A percentile compares a stretch with the other conserved stretches of the same genome.
phyloP scores from a whole-genome alignment of 2,888 invertebrate genomes.

The Rhabditophanes sp. region DNA sequence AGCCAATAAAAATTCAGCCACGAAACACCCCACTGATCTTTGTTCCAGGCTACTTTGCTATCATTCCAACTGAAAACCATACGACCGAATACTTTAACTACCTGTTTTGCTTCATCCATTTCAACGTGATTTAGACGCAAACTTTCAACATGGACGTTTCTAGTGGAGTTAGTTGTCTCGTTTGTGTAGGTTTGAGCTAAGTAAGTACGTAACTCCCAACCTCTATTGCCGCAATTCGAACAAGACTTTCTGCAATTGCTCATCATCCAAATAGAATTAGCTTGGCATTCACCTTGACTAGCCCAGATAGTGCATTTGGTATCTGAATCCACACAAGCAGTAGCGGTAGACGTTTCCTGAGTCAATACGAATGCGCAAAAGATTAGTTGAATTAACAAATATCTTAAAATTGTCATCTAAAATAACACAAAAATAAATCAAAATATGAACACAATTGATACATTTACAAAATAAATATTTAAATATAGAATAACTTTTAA shows the following conservation, averaged over 20 bases:
- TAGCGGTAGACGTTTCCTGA: too few relatives aligned
- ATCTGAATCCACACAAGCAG: slow-evolving; percentile 38
- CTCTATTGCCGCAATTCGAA: slow-evolving; percentile 41
- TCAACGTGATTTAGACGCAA: slow-evolving; percentile 39
- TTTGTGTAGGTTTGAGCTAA: slow-evolving; percentile 29
- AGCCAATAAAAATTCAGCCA: slow-evolving; percentile 45
- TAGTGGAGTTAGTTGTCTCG: slow-evolving; percentile 11
- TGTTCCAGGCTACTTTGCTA: slow-evolving; percentile 39
- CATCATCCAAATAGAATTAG: slow-evolving; percentile 45
- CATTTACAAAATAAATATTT: too few relatives aligned
- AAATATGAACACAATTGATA: too few relatives aligned
- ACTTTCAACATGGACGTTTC: slow-evolving; percentile 33
- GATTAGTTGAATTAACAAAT: too few relatives aligned
- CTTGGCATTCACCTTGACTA: slow-evolving; percentile 38
- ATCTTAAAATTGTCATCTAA: too few relatives aligned
- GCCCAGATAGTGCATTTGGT: slow-evolving; percentile 43
- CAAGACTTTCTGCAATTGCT: slow-evolving; percentile 43
- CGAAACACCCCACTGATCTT: slow-evolving; percentile 42
- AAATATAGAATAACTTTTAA: too few relatives aligned
- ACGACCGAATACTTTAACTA: slow-evolving; percentile 34
- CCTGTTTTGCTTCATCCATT: slow-evolving; percentile 39
- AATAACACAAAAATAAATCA: too few relatives aligned
- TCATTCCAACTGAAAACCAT: slow-evolving; percentile 44
- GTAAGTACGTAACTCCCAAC: slow-evolving; percentile 39
- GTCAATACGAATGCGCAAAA: too few relatives aligned